These are phyloP conservation scores for Hyperoplus immaculatus DNA, from an alignment of 2,797 vertebrate genomes.

Conservation along the genomic window DNA sequence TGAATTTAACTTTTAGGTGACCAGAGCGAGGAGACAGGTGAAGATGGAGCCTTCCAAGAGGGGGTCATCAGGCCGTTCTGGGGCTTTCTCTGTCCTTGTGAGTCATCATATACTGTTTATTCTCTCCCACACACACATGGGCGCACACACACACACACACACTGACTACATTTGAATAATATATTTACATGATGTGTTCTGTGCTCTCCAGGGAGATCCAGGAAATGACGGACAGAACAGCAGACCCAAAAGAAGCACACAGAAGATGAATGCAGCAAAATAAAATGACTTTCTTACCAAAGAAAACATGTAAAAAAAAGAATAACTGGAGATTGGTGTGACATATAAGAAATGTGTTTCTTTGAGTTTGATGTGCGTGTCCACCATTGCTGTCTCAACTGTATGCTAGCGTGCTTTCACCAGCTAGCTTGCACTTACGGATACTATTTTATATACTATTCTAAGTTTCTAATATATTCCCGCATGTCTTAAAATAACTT, in stretches of 20 bases:
- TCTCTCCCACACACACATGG: neutral
- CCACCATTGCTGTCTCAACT: conserved; percentile 49
- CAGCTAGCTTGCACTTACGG: conserved; percentile 42
- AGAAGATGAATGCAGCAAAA: conserved; percentile 37
- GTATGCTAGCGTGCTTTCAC: conserved; percentile 53
- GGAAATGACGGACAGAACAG: conserved; percentile 49
- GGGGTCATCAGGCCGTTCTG: conserved; percentile 66
- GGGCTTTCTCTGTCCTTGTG: conserved; percentile 77
- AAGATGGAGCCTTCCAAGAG: conserved; percentile 60
- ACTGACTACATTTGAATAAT: neutral
- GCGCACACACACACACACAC: neutral
- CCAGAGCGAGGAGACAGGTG: conserved; percentile 77
- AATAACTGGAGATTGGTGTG: conserved; percentile 27
- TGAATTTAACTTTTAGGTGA: conserved; percentile 64
- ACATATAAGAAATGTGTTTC: conserved; percentile 31
- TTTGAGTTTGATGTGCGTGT: conserved; percentile 31
- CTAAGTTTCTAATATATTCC: conserved; percentile 77
- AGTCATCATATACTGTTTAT: conserved; percentile 28
- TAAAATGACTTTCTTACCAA: conserved; percentile 7
- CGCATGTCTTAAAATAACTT: conserved; percentile 71
- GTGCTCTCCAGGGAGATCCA: conserved; percentile 72
- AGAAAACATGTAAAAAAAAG: conserved; percentile 12
- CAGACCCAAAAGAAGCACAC: conserved; percentile 55
- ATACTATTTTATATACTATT: conserved; percentile 58
- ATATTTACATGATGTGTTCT: conserved; percentile 16